Evolutionary conservation across 2,113 vertebrate genomes (phyloP).

Genomic region (Rostratula benghalensis): DNA sequence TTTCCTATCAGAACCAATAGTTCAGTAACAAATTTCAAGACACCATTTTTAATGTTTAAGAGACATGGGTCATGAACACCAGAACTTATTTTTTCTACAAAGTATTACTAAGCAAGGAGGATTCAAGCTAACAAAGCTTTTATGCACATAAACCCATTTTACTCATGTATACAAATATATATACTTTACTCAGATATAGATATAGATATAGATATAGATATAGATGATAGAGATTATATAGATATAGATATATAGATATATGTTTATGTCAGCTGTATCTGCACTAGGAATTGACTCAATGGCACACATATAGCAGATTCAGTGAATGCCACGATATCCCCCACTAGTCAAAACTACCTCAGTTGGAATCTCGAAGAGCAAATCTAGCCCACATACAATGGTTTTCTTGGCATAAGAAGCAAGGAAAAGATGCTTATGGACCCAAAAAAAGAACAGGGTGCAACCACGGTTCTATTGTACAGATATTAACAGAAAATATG

Average conservation of each 20-base stretch:
- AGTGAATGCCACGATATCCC: fast-evolving
- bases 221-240: too few relatives aligned
- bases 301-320: neutral
- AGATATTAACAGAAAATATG: neutral
- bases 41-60: neutral
- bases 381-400: neutral
- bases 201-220: neutral
- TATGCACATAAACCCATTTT: neutral
- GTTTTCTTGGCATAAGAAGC: neutral
- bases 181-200: neutral
- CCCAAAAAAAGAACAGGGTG: neutral
- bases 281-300: neutral
- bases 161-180: neutral
- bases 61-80: neutral
- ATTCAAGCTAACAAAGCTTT: neutral
- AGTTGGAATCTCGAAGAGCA: neutral
- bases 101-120: neutral
- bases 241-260: neutral
- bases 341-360: neutral
- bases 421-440: neutral
- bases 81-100: neutral
- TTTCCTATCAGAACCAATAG: neutral
- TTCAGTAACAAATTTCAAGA: neutral
- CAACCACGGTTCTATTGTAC: neutral
- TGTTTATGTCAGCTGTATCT: neutral